Base-by-base conservation (phyloP, 1,140 invertebrate genomes). In the Drosophila nebulosa region DNA sequence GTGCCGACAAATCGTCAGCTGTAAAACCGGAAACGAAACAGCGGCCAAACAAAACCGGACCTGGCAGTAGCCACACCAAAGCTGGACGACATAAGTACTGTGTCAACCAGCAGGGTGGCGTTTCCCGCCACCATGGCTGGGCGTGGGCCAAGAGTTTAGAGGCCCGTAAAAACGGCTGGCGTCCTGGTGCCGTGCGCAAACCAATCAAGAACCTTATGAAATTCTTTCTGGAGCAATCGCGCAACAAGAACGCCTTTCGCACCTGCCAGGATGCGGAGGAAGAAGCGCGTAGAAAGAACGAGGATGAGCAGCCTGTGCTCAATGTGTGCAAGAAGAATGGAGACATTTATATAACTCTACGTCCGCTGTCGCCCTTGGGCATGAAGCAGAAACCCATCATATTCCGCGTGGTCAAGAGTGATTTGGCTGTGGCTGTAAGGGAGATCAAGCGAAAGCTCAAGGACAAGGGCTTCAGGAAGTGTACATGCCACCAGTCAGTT, bases 141-240 rank as follows among this genome's bases (percentile, higher is more conserved):
- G 64, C 81, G 2, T 91, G 90, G 90, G 67, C 58, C 39, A 59
- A 56, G 0, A 84, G 77, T 22, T 42, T 39, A 0, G 55, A 66
- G 42, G 70, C 69, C 0, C 62, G 69, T 3, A 71, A 74, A 4
- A 26, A 62, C 7, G 89, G 89, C 32, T 91, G 90, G 90, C 74
- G 65, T 2, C 90, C 90, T 0, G 90, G 90, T 1, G 80, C 74
- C 21, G 75, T 91, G 9, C 60, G 74, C 7, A 90, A 86, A 42
- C 77, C 90, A 12, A 90, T 91, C 24, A 78, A 77, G 24, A 62
- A 75, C 7, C 60, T 91, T 2, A 91, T 91, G 90, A 70, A 78
- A 24, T 90, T 79, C 72, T 91, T 91, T 21, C 56, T 91, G 7
- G 70, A 84, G 12, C 62, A 70, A 6, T 55, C 74, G 2, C 66